Conservation (phyloP, 1,140 invertebrate species). For the Lepeophtheirus salmonis region DNA sequence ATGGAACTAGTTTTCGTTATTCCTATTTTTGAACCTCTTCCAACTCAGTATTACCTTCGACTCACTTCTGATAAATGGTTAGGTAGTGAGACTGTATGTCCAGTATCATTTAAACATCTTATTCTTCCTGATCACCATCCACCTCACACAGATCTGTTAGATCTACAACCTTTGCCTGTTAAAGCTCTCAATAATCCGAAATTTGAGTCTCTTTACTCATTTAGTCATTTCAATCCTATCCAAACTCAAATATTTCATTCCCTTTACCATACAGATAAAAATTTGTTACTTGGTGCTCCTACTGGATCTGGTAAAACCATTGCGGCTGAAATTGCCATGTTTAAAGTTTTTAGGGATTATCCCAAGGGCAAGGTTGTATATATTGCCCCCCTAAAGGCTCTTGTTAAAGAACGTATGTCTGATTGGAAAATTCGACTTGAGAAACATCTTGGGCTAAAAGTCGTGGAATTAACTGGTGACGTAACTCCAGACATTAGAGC, state of each 20-base stretch:
- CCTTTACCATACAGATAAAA: slow-evolving; percentile 83
- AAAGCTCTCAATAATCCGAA: slow-evolving; percentile 51
- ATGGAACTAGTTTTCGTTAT: slow-evolving; percentile 87
- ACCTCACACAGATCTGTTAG: slow-evolving; percentile 77
- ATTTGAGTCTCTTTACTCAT: slow-evolving; percentile 67
- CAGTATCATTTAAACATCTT: slow-evolving; percentile 68
- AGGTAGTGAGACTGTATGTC: slow-evolving; percentile 46
- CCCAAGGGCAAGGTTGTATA: slow-evolving; percentile 83
- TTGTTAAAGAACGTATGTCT: slow-evolving; percentile 83
- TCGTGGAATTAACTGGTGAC: slow-evolving; percentile 92
- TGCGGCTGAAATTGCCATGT: slow-evolving; percentile 91
- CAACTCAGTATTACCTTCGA: slow-evolving; percentile 74
- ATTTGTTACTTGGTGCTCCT: slow-evolving; percentile 85
- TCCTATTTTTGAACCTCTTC: slow-evolving; percentile 72
- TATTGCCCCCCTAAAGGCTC: slow-evolving; percentile 91
- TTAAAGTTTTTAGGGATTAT: slow-evolving; percentile 65
- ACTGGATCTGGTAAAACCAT: slow-evolving; percentile 98
- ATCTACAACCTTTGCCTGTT: slow-evolving; percentile 72
- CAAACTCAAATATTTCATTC: slow-evolving; percentile 97
- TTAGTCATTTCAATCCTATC: slow-evolving; percentile 93
- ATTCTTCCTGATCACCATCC: slow-evolving; percentile 80
- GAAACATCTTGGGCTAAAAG: slow-evolving; percentile 49
- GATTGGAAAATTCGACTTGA: slow-evolving; percentile 88
- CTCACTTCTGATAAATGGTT: slow-evolving; percentile 78
- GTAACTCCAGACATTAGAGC: slow-evolving; percentile 76